Evolutionary conservation across 2,113 vertebrate species (phyloP).

Genomic region (Scophthalmus maximus): DNA sequence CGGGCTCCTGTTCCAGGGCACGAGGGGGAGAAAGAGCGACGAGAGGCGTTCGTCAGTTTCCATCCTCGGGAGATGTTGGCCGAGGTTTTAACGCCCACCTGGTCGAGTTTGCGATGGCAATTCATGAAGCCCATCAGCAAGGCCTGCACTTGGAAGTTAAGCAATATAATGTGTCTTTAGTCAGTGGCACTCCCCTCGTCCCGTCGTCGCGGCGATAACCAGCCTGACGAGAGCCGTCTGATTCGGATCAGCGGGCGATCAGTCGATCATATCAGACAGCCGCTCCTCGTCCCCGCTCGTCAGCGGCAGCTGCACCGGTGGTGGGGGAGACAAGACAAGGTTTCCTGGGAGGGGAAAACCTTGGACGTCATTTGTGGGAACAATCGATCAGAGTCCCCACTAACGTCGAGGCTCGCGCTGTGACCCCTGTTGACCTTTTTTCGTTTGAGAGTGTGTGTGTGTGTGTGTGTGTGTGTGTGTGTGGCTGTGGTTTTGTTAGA

Average conservation of each 20-base stretch:
- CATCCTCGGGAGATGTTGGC: not conserved
- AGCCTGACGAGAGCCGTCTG: not conserved
- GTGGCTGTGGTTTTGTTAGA: no score
- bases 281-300: not conserved
- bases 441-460: no score
- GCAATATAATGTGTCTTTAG: not conserved
- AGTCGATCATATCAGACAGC: not conserved
- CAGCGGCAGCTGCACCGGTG: not conserved
- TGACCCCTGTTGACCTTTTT: no score
- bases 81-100: not conserved
- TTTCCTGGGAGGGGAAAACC: not conserved
- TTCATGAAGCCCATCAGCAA: not conserved
- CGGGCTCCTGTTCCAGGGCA: slow-evolving; percentile 33
- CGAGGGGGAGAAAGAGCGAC: slow-evolving; percentile 3
- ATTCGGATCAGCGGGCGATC: not conserved
- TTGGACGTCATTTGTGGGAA: no score
- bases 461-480: no score
- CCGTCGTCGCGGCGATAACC: not conserved
- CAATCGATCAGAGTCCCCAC: no score
- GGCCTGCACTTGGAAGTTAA: not conserved
- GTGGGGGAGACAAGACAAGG: not conserved
- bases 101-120: not conserved
- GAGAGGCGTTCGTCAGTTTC: slow-evolving; percentile 5
- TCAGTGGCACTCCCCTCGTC: not conserved
- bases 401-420: no score